These are phyloP conservation scores for Spheniscus mendiculus DNA, from an alignment of 2,113 vertebrate species.

Conservation along the genomic window DNA sequence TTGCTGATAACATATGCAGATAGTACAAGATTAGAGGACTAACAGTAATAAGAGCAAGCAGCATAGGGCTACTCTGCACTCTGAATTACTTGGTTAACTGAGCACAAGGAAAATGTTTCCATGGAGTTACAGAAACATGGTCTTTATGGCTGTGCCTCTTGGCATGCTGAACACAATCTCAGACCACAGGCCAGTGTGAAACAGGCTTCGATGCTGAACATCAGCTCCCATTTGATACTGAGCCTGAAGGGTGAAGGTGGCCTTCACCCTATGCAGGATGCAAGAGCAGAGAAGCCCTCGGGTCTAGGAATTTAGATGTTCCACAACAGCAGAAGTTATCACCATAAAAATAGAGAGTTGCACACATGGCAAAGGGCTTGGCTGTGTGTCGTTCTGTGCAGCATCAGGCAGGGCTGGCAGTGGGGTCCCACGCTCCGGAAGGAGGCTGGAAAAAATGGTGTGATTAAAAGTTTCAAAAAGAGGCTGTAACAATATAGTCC, in stretches of 20 bases:
- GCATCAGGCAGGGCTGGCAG: neutral
- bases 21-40: neutral
- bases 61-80: neutral
- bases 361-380: neutral
- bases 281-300: neutral
- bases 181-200: neutral
- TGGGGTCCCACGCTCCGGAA: accelerated
- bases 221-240: neutral
- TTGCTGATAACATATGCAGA: neutral
- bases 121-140: neutral
- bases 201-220: neutral
- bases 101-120: neutral
- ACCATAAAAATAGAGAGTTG: neutral
- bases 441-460: neutral
- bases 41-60: neutral
- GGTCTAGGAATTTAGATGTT: neutral
- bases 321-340: neutral
- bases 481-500: neutral
- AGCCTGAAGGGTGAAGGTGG: neutral
- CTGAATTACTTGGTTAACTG: neutral
- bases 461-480: neutral
- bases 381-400: neutral
- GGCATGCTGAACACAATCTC: neutral
- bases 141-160: neutral
- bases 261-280: neutral